These are phyloP conservation scores for Perca fluviatilis DNA, from an alignment of 2,113 vertebrate species.

Conservation along the genomic window DNA sequence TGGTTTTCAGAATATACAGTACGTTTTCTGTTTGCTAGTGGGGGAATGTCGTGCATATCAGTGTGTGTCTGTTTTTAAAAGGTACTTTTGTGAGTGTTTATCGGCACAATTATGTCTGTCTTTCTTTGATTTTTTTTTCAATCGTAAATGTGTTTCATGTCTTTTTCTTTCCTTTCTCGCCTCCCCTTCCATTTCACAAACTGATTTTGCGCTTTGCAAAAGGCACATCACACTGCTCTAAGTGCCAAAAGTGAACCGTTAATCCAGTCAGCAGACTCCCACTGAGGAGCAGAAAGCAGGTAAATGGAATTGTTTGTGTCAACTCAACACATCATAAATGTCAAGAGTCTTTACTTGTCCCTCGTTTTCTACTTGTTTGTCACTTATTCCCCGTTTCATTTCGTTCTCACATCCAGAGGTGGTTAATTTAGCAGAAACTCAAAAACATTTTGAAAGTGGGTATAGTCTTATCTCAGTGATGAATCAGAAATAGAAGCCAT, in stretches of 20 bases:
- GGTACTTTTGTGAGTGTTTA: not conserved
- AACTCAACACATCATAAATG: not conserved
- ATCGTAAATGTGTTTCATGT: not conserved
- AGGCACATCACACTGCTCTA: not conserved
- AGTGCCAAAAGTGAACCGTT: conserved; percentile 7
- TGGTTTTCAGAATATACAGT: conserved; percentile 2
- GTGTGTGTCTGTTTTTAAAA: no score
- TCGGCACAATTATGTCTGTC: not conserved
- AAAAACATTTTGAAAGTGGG: not conserved
- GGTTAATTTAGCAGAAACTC: not conserved
- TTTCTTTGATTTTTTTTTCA: not conserved
- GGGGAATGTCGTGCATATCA: no score
- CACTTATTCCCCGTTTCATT: not conserved
- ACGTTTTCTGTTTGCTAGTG: not conserved
- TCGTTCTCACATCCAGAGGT: not conserved
- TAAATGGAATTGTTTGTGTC: conserved; percentile 8
- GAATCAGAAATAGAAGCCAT: conserved; percentile 14
- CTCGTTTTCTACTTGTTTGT: not conserved
- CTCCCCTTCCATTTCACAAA: not conserved
- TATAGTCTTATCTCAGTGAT: not conserved
- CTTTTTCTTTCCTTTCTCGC: no score
- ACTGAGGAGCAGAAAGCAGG: conserved; percentile 1
- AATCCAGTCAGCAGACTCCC: not conserved
- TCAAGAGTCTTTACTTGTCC: not conserved
- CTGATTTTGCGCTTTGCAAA: not conserved